Evolutionary conservation across 2,113 vertebrate species (phyloP).

Genomic region (Brachyhypopomus occidentalis): DNA sequence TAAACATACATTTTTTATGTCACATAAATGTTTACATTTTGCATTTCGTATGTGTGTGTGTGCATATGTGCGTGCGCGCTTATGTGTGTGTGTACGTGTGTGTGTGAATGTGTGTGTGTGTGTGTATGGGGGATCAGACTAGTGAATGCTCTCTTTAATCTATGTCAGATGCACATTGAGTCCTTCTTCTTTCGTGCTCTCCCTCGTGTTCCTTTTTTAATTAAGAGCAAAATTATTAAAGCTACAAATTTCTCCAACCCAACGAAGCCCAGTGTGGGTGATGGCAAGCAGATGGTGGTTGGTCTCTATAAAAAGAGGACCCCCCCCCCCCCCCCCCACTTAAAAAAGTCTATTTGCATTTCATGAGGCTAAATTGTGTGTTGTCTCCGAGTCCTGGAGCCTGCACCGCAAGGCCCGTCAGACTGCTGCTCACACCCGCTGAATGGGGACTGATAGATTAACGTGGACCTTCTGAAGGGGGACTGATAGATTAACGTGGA

Average conservation of each 20-base stretch:
- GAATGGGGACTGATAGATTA: slow-evolving; percentile 88
- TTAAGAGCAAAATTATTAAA: slow-evolving; percentile 81
- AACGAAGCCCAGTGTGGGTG: slow-evolving; percentile 72
- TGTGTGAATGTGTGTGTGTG: slow-evolving; percentile 10
- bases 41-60: slow-evolving; percentile 35
- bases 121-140: slow-evolving; percentile 38
- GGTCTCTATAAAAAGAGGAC: slow-evolving; percentile 49
- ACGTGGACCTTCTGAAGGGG: slow-evolving; percentile 75
- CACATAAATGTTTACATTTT: too few species aligned
- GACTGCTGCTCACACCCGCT: slow-evolving; percentile 65
- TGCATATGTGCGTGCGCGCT: slow-evolving; percentile 13
- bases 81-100: slow-evolving; percentile 24
- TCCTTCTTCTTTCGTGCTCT: slow-evolving; percentile 32
- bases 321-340: slow-evolving; percentile 61
- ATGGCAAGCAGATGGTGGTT: slow-evolving; percentile 90
- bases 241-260: slow-evolving; percentile 84
- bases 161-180: slow-evolving; percentile 63
- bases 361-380: slow-evolving; percentile 91
- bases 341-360: slow-evolving; percentile 89
- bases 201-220: slow-evolving; percentile 55
- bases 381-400: slow-evolving; percentile 68
- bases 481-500: slow-evolving; percentile 88
- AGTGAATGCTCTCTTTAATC: slow-evolving; percentile 62
- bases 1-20: too few species aligned
- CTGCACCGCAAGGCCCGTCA: slow-evolving; percentile 80